These are phyloP conservation scores for Cyclargus thomasi DNA, from an alignment of 1,140 invertebrate species.

Conservation along the genomic window DNA sequence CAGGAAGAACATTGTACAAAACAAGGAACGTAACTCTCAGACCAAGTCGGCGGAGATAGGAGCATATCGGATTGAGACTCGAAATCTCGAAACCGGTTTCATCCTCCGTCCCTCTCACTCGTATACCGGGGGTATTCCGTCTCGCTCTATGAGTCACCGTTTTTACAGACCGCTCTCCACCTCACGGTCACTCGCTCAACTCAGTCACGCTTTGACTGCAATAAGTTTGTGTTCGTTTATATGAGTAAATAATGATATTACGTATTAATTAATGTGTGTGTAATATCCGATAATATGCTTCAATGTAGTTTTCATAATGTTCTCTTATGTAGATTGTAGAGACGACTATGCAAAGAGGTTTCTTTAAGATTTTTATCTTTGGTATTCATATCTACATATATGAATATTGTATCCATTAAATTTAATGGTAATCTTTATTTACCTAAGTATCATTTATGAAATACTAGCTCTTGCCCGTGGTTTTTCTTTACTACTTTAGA, in stretches of 20 bases:
- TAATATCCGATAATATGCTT: too few relatives aligned
- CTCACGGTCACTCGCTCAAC: constrained; percentile 71
- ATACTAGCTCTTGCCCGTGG: too few relatives aligned
- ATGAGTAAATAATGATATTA: constrained; percentile 51
- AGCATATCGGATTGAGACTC: constrained; percentile 73
- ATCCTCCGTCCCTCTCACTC: constrained; percentile 44
- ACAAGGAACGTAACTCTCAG: constrained; percentile 46
- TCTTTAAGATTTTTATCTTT: too few relatives aligned
- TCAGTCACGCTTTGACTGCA: constrained; percentile 67
- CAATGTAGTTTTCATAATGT: too few relatives aligned
- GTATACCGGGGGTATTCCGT: constrained; percentile 34
- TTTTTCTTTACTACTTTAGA: too few relatives aligned
- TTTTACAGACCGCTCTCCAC: constrained; percentile 66
- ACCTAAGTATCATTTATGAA: too few relatives aligned
- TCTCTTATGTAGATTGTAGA: too few relatives aligned
- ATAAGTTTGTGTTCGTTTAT: constrained; percentile 60
- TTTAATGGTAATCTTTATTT: too few relatives aligned
- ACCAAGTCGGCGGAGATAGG: constrained; percentile 61
- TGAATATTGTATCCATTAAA: too few relatives aligned
- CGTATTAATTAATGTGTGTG: too few relatives aligned
- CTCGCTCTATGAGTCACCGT: constrained; percentile 65
- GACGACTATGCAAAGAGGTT: too few relatives aligned
- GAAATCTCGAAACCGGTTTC: constrained; percentile 71
- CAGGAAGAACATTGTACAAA: constrained; percentile 25
- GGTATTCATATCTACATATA: too few relatives aligned